A percentile compares a stretch with the other conserved stretches of the same genome.
These are phyloP conservation scores for Chinchilla lanigera DNA, from an alignment of 2,113 vertebrate species.

Conservation along the genomic window DNA sequence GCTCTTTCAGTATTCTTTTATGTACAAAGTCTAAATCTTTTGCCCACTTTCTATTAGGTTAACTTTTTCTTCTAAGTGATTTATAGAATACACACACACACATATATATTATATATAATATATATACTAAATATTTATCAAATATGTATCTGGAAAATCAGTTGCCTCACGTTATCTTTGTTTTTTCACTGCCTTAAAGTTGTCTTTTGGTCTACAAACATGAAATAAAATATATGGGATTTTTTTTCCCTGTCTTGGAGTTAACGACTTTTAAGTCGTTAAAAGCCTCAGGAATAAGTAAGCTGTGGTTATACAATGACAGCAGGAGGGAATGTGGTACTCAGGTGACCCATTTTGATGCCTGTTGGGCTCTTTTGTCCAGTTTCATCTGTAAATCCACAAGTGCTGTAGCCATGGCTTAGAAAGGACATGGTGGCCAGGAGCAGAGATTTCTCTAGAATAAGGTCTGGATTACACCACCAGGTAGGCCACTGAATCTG, in stretches of 20 bases:
- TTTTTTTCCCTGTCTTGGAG: neutral
- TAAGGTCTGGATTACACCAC: neutral
- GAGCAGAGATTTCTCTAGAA: neutral
- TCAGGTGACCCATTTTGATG: neutral
- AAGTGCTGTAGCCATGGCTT: neutral
- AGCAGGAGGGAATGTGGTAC: neutral
- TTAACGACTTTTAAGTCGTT: too few relatives aligned
- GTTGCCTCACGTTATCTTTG: neutral
- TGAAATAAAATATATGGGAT: neutral
- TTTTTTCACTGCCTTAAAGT: neutral
- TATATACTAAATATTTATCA: neutral
- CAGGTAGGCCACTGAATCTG: neutral
- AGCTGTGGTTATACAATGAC: neutral
- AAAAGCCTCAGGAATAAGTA: neutral
- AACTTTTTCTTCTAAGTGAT: neutral
- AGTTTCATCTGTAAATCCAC: neutral
- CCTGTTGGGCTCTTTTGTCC: neutral
- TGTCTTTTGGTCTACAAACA: neutral
- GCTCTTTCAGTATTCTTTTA: neutral
- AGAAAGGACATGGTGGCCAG: neutral
- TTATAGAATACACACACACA: too few relatives aligned
- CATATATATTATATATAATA: too few relatives aligned
- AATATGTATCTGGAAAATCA: neutral
- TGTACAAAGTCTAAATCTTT: neutral
- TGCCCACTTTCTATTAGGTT: neutral